phyloP scores from a whole-genome alignment of 2,888 invertebrate species.

The Notodonta dromedarius region DNA sequence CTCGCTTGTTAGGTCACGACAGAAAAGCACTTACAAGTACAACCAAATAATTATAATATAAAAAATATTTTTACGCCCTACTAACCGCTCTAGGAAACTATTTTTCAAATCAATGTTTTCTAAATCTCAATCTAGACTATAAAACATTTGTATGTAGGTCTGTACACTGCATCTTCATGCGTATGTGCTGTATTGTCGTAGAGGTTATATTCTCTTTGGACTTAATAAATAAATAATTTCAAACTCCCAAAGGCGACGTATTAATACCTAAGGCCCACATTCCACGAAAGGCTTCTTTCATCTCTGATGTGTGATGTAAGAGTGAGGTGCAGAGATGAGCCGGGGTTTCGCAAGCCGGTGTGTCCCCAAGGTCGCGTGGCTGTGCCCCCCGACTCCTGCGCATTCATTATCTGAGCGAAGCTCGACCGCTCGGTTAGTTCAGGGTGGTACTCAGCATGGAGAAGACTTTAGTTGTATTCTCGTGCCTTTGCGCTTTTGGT shows the following conservation, averaged over 20 bases:
- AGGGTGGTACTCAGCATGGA: slow-evolving; percentile 58
- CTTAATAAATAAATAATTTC: too few species aligned
- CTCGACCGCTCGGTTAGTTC: slow-evolving; percentile 60
- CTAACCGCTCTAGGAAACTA: too few species aligned
- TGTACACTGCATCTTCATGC: too few species aligned
- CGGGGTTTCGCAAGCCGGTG: slow-evolving; percentile 64
- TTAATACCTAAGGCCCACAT: neutral
- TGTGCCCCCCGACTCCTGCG: slow-evolving; percentile 41
- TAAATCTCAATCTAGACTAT: too few species aligned
- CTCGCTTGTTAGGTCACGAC: too few species aligned
- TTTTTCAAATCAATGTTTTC: too few species aligned
- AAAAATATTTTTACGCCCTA: too few species aligned
- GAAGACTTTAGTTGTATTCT: slow-evolving; percentile 64
- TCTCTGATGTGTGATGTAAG: slow-evolving; percentile 45
- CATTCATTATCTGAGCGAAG: slow-evolving; percentile 62
- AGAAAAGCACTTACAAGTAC: too few species aligned
- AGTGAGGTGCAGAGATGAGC: slow-evolving; percentile 57
- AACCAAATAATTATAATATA: too few species aligned
- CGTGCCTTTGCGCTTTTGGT: slow-evolving; percentile 71
- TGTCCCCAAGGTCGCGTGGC: slow-evolving; percentile 70
- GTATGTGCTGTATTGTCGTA: too few species aligned
- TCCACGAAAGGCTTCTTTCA: slow-evolving; percentile 18
- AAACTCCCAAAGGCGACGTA: neutral
- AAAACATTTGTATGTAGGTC: too few species aligned
- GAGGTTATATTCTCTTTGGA: too few species aligned